These are phyloP conservation scores for Synanceia verrucosa DNA, from an alignment of 2,797 vertebrate species.

Conservation along the genomic window DNA sequence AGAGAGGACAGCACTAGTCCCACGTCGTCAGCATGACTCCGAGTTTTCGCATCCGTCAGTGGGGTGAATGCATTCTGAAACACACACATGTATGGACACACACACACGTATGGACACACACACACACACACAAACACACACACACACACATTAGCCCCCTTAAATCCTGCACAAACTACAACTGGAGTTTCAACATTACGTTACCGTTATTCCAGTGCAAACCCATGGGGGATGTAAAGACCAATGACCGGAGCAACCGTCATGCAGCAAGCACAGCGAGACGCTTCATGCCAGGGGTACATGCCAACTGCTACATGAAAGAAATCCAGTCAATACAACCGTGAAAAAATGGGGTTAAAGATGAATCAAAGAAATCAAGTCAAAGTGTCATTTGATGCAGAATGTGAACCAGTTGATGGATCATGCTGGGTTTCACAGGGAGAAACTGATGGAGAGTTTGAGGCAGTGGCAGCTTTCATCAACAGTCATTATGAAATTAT, in stretches of 20 bases:
- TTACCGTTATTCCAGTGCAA: slow-evolving; percentile 58
- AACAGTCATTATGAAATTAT: not conserved
- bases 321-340: slow-evolving; percentile 54
- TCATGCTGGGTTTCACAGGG: slow-evolving; percentile 14
- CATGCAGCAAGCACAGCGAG: slow-evolving; percentile 80
- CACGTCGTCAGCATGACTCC: slow-evolving; percentile 97
- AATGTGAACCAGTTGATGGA: slow-evolving; percentile 8
- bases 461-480: not conserved
- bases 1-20: slow-evolving; percentile 99
- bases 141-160: slow-evolving; percentile 30
- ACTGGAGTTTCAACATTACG: slow-evolving; percentile 37
- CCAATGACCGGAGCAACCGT: slow-evolving; percentile 62
- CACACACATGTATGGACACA: slow-evolving; percentile 67
- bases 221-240: slow-evolving; percentile 57
- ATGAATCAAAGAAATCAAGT: slow-evolving; percentile 18
- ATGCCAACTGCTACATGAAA: slow-evolving; percentile 69
- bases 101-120: not conserved
- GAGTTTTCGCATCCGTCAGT: slow-evolving; percentile 98
- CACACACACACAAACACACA: slow-evolving; percentile 22
- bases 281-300: slow-evolving; percentile 71
- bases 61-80: slow-evolving; percentile 98
- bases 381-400: not conserved
- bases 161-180: slow-evolving; percentile 11
- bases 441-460: not conserved
- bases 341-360: slow-evolving; percentile 16